These are phyloP conservation scores for Villa cingulata DNA, from an alignment of 2,888 invertebrate genomes.

Conservation along the genomic window DNA sequence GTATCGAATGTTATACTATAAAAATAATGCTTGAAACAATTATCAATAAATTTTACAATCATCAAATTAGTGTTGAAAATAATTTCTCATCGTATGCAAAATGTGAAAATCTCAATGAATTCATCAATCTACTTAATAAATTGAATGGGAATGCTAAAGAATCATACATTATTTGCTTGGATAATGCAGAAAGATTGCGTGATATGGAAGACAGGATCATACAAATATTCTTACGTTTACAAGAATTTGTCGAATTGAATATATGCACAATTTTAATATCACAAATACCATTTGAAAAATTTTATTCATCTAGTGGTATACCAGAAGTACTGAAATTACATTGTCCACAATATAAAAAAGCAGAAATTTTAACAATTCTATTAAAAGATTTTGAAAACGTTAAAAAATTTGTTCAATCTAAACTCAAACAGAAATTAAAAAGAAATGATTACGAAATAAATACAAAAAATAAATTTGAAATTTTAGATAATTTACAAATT, in stretches of 20 bases:
- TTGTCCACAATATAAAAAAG: slow-evolving; percentile 70
- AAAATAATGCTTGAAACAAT: slow-evolving; percentile 66
- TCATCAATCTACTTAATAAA: slow-evolving; percentile 40
- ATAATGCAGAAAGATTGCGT: slow-evolving; percentile 67
- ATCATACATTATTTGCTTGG: slow-evolving; percentile 55
- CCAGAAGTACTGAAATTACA: slow-evolving; percentile 57
- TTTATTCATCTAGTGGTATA: slow-evolving; percentile 52
- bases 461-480: slow-evolving; percentile 15
- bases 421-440: slow-evolving; percentile 30
- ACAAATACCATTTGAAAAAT: slow-evolving; percentile 70
- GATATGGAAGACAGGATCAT: slow-evolving; percentile 61
- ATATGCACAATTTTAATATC: slow-evolving; percentile 65
- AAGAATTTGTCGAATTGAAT: slow-evolving; percentile 56
- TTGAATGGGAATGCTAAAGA: slow-evolving; percentile 24
- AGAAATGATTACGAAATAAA: slow-evolving; percentile 9
- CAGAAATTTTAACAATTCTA: slow-evolving; percentile 45
- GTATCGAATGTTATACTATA: slow-evolving; percentile 66
- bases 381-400: slow-evolving; percentile 26
- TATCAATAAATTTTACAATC: slow-evolving; percentile 43
- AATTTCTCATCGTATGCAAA: slow-evolving; percentile 36
- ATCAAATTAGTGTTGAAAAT: slow-evolving; percentile 30
- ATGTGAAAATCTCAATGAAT: slow-evolving; percentile 56
- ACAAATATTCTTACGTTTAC: slow-evolving; percentile 55
- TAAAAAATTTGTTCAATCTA: slow-evolving; percentile 21
- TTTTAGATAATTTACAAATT: slow-evolving; percentile 12